phyloP scores from a whole-genome alignment of 2,888 invertebrate species.

The Euplagia quadripunctaria region DNA sequence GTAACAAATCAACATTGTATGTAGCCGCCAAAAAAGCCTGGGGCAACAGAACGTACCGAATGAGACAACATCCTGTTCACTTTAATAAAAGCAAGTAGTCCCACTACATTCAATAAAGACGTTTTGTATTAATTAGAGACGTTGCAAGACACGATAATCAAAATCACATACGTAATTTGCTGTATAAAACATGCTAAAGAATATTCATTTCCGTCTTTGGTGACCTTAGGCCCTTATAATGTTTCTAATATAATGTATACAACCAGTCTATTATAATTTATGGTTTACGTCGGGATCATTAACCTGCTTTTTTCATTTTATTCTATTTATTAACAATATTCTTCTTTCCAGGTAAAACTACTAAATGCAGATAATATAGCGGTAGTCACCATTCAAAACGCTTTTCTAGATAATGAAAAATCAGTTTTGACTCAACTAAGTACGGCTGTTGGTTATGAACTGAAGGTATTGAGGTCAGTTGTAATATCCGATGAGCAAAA shows the following conservation, averaged over 20 bases:
- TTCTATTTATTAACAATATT: constrained; percentile 26
- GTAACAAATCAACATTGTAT: constrained; percentile 26
- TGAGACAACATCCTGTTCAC: constrained; percentile 43
- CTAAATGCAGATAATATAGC: constrained; percentile 75
- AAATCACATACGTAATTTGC: constrained; percentile 3
- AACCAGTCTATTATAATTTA: constrained; percentile 2
- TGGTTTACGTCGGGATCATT: constrained; percentile 32
- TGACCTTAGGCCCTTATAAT: constrained; percentile 23
- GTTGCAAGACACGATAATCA: constrained; percentile 16
- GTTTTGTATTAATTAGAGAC: constrained; percentile 26
- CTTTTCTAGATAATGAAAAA: constrained; percentile 75
- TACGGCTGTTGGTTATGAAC: constrained; percentile 70
- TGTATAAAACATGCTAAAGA: constrained; percentile 9
- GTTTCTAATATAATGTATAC: constrained; percentile 9
- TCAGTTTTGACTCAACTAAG: constrained; percentile 67
- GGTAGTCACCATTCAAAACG: constrained; percentile 74
- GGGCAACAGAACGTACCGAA: constrained; percentile 43
- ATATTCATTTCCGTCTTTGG: constrained; percentile 12
- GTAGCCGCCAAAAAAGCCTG: constrained; percentile 25
- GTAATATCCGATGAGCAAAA: constrained; percentile 68
- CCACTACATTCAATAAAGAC: constrained; percentile 26
- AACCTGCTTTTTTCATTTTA: constrained; percentile 36
- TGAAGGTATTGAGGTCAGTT: constrained; percentile 75
- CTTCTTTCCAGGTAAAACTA: constrained; percentile 78
- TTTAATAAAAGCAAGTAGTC: constrained; percentile 23